These are phyloP conservation scores for Meandrina meandrites DNA, from an alignment of 92 coral and sea anemone species.

Conservation along the genomic window DNA sequence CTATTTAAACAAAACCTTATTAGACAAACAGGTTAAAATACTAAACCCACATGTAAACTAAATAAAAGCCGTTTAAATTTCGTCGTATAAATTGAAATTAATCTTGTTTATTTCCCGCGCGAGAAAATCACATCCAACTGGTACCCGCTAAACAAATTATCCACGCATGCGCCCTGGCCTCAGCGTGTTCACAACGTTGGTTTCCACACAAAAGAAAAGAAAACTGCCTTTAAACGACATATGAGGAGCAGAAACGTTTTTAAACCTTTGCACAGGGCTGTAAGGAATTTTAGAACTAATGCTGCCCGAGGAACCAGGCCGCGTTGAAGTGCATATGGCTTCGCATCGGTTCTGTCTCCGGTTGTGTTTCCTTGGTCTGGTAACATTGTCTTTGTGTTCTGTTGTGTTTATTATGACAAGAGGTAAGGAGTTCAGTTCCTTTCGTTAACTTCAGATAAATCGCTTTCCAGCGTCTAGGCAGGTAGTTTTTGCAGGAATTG, in stretches of 20 bases:
- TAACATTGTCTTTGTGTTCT: constrained; percentile 46
- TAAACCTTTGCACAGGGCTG: not conserved
- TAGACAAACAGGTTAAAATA: not conserved
- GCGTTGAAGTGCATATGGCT: constrained; percentile 42
- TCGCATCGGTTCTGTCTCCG: constrained; percentile 56
- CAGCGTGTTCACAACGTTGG: not conserved
- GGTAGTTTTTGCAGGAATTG: not conserved
- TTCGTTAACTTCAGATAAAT: too few species aligned
- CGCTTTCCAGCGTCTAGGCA: not conserved
- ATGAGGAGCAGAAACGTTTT: not conserved
- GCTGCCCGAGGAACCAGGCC: constrained; percentile 11
- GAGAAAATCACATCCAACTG: not conserved
- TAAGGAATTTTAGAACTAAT: not conserved
- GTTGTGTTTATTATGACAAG: constrained; percentile 47
- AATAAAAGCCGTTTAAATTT: not conserved
- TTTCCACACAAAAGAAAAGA: not conserved
- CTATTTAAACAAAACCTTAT: not conserved
- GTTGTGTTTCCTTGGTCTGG: constrained; percentile 43
- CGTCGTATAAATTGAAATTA: not conserved
- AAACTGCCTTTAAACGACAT: not conserved
- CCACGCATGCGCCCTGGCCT: constrained; percentile 11
- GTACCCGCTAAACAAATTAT: constrained; percentile 8
- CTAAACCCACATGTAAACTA: not conserved
- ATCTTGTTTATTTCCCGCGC: not conserved
- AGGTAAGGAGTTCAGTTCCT: constrained; percentile 39